Percentiles rank a stretch among this genome's conserved stretches.
phyloP scores from a whole-genome alignment of 2,113 vertebrate species.

The Sisor rabdophorus region DNA sequence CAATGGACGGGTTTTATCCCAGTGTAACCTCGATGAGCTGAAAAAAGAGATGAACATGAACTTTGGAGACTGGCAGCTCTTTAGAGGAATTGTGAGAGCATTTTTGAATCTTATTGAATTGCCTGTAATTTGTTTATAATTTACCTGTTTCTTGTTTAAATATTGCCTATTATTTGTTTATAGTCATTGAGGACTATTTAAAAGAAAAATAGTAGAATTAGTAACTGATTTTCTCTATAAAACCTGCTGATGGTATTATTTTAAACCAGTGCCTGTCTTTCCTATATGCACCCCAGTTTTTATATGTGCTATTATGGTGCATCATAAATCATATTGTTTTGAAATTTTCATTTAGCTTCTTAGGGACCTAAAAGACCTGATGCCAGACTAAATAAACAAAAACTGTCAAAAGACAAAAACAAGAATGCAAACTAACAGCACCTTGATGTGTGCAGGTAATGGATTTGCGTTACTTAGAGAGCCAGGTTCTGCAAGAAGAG shows the following conservation, averaged over 20 bases:
- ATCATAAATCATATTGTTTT: neutral
- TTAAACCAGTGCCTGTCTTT: no score
- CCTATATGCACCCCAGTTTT: neutral
- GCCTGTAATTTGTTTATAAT: neutral
- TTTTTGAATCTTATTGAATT: neutral
- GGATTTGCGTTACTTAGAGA: slow-evolving; percentile 86
- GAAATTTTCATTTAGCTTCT: neutral
- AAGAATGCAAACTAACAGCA: neutral
- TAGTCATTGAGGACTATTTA: no score
- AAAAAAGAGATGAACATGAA: slow-evolving; percentile 99
- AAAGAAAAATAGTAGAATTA: no score
- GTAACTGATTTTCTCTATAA: no score
- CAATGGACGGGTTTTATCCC: slow-evolving; percentile 89
- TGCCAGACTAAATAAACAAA: neutral
- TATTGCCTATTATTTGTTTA: no score
- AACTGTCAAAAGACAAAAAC: neutral
- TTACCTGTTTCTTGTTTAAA: no score
- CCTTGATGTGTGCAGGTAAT: slow-evolving; percentile 69
- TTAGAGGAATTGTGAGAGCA: slow-evolving; percentile 82
- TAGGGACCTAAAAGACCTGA: no score
- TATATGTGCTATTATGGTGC: no score
- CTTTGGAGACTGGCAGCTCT: slow-evolving; percentile 98
- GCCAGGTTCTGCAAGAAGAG: slow-evolving; percentile 79
- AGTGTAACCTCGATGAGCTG: slow-evolving; percentile 95
- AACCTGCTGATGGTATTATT: no score